Evolutionary conservation across 2,888 invertebrate species (phyloP), one percentile per base, ranked within the genome.

Genomic region (Quadroppia sp.): DNA sequence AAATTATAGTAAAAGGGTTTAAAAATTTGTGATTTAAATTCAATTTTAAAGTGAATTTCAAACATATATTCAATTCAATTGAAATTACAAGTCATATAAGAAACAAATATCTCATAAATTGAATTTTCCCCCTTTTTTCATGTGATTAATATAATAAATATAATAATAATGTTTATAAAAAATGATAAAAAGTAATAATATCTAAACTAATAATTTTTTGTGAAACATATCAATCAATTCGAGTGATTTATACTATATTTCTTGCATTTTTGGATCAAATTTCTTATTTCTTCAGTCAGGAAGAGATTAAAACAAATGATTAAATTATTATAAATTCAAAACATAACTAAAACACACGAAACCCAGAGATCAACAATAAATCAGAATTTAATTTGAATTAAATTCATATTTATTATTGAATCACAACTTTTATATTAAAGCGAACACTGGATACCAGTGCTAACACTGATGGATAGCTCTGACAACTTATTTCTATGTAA

Each of bases 281-380:
- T 20, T 48, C 48, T 48, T 48, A 15, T 48, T 15, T 48, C 7
- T 48, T 42, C 48, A 48, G 48, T 48, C 48, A 48, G 48, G 48
- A 48, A 48, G 48, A 48, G 17, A 48, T 4, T 2, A n/a, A 15
- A 15, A 48, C 48, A 48, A 48, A 48, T n/a, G 7, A 36, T 36
- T 20, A 9, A 48, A 48, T 9, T 48, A n/a, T 48, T 6, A 48
- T 48, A 9, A 9, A n/a, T n/a, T n/a, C 48, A 48, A n/a, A 9
- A 48, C 48, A 48, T 48, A n/a, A 48, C 7, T 9, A 36, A 53
- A 53, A 13, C 20, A 53, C 23, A 53, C 23, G 53, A 23, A 53
- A 53, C 20, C 53, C 11, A 23, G 53, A 23, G 53, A 20, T 53
- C 53, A 53, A 53, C 53, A 53, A 53, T 53, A 53, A 53, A n/a